Percentiles rank a stretch among this genome's conserved stretches.
phyloP scores from a whole-genome alignment of 2,797 vertebrate genomes.

The Denticeps clupeoides region DNA sequence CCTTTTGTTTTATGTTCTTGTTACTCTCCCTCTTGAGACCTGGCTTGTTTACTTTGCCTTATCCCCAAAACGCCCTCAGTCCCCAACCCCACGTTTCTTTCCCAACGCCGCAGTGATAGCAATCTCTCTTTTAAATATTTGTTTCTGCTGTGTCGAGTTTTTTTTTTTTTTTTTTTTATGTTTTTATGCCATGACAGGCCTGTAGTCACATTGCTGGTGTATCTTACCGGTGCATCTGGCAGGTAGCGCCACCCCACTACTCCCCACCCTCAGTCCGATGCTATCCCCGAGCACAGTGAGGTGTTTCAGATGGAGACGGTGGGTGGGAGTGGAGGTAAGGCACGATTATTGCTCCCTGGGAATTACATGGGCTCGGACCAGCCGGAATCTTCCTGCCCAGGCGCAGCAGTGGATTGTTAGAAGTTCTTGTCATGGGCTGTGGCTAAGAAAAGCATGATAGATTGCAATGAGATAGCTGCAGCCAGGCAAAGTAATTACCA shows the following conservation, averaged over 20 bases:
- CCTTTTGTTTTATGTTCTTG: constrained; percentile 29
- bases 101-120: constrained; percentile 51
- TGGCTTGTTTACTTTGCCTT: constrained; percentile 58
- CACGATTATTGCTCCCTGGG: constrained; percentile 49
- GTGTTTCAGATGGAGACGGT: too few species aligned
- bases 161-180: constrained; percentile 7
- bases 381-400: background rate
- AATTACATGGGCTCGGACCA: too few species aligned
- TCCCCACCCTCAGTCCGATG: constrained; percentile 52
- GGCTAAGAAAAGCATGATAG: constrained; percentile 38
- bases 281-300: too few species aligned
- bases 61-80: background rate
- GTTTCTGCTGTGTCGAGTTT: constrained; percentile 52
- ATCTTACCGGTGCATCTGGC: constrained; percentile 41
- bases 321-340: too few species aligned
- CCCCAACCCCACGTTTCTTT: constrained; percentile 13
- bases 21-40: constrained; percentile 47
- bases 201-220: constrained; percentile 35
- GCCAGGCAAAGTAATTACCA: constrained; percentile 53
- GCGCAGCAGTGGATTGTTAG: constrained; percentile 24
- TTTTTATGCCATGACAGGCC: constrained; percentile 16
- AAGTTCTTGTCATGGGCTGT: constrained; percentile 38
- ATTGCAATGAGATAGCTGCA: constrained; percentile 46
- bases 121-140: constrained; percentile 68
- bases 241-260: constrained; percentile 41